These are phyloP conservation scores for Cremastinae sp. DNA, from an alignment of 2,888 invertebrate species.

Conservation along the genomic window DNA sequence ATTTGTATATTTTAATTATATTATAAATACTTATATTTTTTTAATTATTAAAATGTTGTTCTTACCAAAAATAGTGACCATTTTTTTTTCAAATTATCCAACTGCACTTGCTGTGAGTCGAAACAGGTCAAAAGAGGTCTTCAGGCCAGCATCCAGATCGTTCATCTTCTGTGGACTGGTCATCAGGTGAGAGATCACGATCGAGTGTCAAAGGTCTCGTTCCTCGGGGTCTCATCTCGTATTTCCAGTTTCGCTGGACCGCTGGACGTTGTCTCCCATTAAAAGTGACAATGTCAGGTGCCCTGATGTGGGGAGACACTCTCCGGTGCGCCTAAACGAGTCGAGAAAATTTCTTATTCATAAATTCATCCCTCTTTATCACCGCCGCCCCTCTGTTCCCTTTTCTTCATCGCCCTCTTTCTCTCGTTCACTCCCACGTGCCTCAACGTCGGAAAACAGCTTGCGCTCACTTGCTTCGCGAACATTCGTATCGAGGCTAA, in stretches of 20 bases:
- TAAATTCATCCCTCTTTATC: conserved; percentile 59
- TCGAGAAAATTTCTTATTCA: conserved; percentile 58
- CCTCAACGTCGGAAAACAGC: conserved; percentile 22
- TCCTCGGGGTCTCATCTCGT: conserved; percentile 52
- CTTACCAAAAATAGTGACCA: no score
- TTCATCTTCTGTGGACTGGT: conserved; percentile 41
- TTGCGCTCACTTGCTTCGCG: no score
- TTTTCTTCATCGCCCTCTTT: background rate
- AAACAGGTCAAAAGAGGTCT: conserved; percentile 44
- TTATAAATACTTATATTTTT: no score
- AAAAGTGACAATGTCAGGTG: conserved; percentile 37
- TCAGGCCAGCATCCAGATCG: conserved; percentile 60
- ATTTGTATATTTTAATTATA: no score
- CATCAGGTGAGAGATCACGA: conserved; percentile 47
- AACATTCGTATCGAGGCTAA: no score
- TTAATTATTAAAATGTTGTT: no score
- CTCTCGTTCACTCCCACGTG: no score
- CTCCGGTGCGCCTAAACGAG: conserved; percentile 51
- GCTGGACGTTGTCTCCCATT: conserved; percentile 49
- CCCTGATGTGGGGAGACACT: conserved; percentile 3
- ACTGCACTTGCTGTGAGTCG: conserved; percentile 37
- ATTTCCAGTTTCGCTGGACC: conserved; percentile 64
- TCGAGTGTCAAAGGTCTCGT: conserved; percentile 38
- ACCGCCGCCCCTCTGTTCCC: conserved; percentile 29
- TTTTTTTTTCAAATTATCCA: no score